Evolutionary conservation across 2,888 invertebrate species (phyloP).

Genomic region (Tuta absoluta): DNA sequence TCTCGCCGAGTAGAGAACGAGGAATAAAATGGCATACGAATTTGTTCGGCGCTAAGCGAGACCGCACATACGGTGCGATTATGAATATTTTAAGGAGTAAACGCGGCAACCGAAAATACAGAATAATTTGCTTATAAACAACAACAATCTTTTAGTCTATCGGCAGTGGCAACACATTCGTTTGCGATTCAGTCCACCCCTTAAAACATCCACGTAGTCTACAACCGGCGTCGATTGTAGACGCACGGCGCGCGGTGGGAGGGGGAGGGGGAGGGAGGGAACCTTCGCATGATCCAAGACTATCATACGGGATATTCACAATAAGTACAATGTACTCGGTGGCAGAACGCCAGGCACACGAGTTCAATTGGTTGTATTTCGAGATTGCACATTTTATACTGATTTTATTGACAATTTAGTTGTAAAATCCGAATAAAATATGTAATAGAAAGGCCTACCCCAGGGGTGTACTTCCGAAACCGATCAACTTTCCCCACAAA

Average conservation of each 20-base stretch:
- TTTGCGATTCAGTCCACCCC: neutral
- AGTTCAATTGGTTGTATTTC: slow-evolving; percentile 24
- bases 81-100: slow-evolving; percentile 5
- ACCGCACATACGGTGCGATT: neutral
- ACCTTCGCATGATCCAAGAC: too few relatives aligned
- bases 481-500: too few relatives aligned
- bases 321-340: neutral
- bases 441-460: too few relatives aligned
- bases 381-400: slow-evolving; percentile 4
- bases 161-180: neutral
- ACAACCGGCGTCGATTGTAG: neutral
- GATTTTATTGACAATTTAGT: too few relatives aligned
- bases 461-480: too few relatives aligned
- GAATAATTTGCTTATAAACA: slow-evolving; percentile 3
- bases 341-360: neutral
- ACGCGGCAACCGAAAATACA: slow-evolving; percentile 5
- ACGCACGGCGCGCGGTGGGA: too few relatives aligned
- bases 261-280: too few relatives aligned
- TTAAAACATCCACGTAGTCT: neutral
- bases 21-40: slow-evolving; percentile 3
- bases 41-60: neutral
- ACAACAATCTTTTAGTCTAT: neutral
- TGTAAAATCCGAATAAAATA: too few relatives aligned
- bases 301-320: too few relatives aligned
- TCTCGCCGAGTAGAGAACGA: neutral